Percentiles rank a stretch among this genome's conserved stretches.
Conservation (phyloP, 2,888 invertebrate species). For the Gandaritis pyraliata region DNA sequence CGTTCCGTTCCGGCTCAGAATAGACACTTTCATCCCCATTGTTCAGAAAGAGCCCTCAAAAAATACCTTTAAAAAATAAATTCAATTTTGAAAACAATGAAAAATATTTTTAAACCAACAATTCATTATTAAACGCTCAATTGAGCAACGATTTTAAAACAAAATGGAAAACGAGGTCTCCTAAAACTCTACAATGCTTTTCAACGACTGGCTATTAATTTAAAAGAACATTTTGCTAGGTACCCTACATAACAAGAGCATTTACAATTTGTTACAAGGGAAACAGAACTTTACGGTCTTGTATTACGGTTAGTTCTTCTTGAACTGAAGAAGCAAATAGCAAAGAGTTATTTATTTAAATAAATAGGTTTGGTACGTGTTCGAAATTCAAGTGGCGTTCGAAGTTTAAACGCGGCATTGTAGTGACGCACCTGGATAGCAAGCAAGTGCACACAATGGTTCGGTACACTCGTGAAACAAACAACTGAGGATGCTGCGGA, state of each 20-base stretch:
- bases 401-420: slow-evolving; percentile 40
- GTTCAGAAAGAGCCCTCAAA: slow-evolving; percentile 61
- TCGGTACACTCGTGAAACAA: slow-evolving; percentile 44
- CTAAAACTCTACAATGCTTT: slow-evolving; percentile 34
- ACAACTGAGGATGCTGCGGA: slow-evolving; percentile 35
- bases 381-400: slow-evolving; percentile 48
- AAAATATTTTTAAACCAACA: slow-evolving; percentile 46
- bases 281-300: slow-evolving; percentile 30
- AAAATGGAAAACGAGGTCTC: slow-evolving; percentile 16
- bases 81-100: slow-evolving; percentile 43
- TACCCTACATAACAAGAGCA: slow-evolving; percentile 10
- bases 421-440: slow-evolving; percentile 52
- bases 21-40: slow-evolving; percentile 70
- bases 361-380: slow-evolving; percentile 46
- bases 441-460: slow-evolving; percentile 37
- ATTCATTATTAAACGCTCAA: slow-evolving; percentile 52
- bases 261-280: slow-evolving; percentile 18
- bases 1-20: slow-evolving; percentile 58
- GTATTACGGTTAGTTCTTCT: slow-evolving; percentile 16
- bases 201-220: slow-evolving; percentile 41
- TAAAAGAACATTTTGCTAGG: slow-evolving; percentile 26
- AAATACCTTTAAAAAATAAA: slow-evolving; percentile 43
- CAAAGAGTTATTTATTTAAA: slow-evolving; percentile 36
- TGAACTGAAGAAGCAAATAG: slow-evolving; percentile 29
- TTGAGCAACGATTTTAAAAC: slow-evolving; percentile 58